Conservation (phyloP, 2,113 vertebrate genomes). For the Oryzias celebensis region DNA sequence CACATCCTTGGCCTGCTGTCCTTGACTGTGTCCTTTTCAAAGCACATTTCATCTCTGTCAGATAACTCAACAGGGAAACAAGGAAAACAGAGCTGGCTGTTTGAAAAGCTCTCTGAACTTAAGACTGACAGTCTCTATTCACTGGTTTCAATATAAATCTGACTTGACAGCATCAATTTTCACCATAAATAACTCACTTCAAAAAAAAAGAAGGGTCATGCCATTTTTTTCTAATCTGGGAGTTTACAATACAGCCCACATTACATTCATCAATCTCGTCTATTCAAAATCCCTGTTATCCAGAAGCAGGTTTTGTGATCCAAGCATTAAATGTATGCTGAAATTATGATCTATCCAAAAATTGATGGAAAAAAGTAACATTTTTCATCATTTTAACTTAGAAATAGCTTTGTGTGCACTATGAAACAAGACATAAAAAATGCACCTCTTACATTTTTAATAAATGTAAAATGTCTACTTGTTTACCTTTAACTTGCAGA, state of each 20-base stretch:
- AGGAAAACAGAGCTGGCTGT: slow-evolving; percentile 53
- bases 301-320: slow-evolving; percentile 20
- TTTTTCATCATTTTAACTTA: slow-evolving; percentile 13
- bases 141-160: slow-evolving; percentile 60
- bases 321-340: slow-evolving; percentile 31
- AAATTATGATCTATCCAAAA: slow-evolving; percentile 39
- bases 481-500: slow-evolving; percentile 44
- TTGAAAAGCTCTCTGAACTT: slow-evolving; percentile 73
- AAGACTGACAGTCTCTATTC: slow-evolving; percentile 61
- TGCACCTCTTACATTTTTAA: slow-evolving; percentile 21
- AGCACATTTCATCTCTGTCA: slow-evolving; percentile 67
- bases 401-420: slow-evolving; percentile 17
- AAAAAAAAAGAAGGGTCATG: slow-evolving; percentile 44
- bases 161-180: slow-evolving; percentile 70
- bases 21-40: slow-evolving; percentile 75
- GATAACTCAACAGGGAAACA: slow-evolving; percentile 29
- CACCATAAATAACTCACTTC: slow-evolving; percentile 67
- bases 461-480: slow-evolving; percentile 36
- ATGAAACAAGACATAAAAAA: slow-evolving; percentile 22
- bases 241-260: slow-evolving; percentile 15
- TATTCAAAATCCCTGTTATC: slow-evolving; percentile 1
- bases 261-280: slow-evolving; percentile 34
- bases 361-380: slow-evolving; percentile 32
- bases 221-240: slow-evolving; percentile 43
- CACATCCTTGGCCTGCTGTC: slow-evolving; percentile 50